Percentiles rank a stretch among this genome's conserved stretches.
Conservation (phyloP, 2,797 vertebrate genomes). For the Odontamblyopus rebecca region DNA sequence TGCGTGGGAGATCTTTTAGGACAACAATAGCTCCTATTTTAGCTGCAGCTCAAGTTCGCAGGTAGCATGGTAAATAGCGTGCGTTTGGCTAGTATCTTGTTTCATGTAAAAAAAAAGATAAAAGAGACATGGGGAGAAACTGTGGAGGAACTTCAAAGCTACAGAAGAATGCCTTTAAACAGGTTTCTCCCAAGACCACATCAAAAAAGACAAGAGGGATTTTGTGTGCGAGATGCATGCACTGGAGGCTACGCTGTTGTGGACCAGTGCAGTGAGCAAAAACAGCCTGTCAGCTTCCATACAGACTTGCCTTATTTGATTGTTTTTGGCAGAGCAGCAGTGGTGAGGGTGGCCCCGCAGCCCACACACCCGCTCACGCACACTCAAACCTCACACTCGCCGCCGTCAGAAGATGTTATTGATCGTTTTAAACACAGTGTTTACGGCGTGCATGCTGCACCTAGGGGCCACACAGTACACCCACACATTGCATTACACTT, state of each 20-base stretch:
- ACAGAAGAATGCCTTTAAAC: constrained; percentile 75
- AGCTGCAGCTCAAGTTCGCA: constrained; percentile 64
- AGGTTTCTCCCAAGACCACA: constrained; percentile 77
- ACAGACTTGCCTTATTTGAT: constrained; percentile 45
- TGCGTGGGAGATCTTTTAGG: constrained; percentile 25
- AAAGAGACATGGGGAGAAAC: constrained; percentile 63
- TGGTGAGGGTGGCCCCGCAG: constrained; percentile 70
- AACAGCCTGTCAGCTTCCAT: constrained; percentile 69
- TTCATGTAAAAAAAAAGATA: constrained; percentile 69
- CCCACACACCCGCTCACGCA: constrained; percentile 76
- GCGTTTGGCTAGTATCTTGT: constrained; percentile 62
- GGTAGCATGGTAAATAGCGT: constrained; percentile 53
- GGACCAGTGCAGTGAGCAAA: constrained; percentile 47
- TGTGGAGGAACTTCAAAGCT: constrained; percentile 74
- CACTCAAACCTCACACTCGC: constrained; percentile 56
- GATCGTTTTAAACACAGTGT: constrained; percentile 75
- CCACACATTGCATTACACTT: constrained; percentile 56
- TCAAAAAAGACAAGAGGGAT: constrained; percentile 66
- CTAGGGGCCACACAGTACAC: constrained; percentile 55
- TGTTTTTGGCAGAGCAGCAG: constrained; percentile 53
- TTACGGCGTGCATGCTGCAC: constrained; percentile 70
- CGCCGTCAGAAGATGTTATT: constrained; percentile 64
- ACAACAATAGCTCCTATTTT: constrained; percentile 57
- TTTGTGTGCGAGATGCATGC: constrained; percentile 52
- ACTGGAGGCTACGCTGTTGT: constrained; percentile 49